Conservation (phyloP, 2,113 vertebrate species). For the Trachemys scripta region DNA sequence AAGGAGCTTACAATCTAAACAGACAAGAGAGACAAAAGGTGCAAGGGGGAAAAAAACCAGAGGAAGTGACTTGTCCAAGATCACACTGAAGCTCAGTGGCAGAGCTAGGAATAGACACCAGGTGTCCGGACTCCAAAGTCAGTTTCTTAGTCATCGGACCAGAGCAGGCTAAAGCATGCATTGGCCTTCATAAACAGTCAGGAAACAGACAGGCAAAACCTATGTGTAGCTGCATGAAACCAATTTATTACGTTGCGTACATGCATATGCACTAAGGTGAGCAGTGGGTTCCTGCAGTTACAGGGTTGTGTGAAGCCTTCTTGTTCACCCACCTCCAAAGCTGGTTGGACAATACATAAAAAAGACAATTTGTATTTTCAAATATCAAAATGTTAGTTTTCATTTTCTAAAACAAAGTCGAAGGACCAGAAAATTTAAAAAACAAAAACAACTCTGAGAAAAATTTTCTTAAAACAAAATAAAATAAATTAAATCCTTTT, state of each 20-base stretch:
- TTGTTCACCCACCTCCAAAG: background rate
- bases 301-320: background rate
- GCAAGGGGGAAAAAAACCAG: background rate
- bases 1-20: accelerated
- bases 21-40: accelerated
- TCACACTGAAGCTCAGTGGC: background rate
- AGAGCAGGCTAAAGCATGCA: background rate
- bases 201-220: background rate
- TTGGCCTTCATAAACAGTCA: background rate
- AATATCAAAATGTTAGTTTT: background rate
- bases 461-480: background rate
- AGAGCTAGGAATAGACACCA: background rate
- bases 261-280: too few relatives aligned
- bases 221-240: background rate
- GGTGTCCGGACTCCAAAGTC: background rate
- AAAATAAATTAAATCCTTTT: background rate
- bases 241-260: background rate
- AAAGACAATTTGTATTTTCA: background rate
- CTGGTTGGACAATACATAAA: background rate
- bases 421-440: background rate
- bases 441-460: background rate
- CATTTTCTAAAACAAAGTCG: background rate
- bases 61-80: background rate
- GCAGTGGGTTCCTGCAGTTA: background rate
- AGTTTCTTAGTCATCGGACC: background rate